Evolutionary conservation across 2,888 invertebrate species (phyloP).

Genomic region (Lydus trimaculatus): DNA sequence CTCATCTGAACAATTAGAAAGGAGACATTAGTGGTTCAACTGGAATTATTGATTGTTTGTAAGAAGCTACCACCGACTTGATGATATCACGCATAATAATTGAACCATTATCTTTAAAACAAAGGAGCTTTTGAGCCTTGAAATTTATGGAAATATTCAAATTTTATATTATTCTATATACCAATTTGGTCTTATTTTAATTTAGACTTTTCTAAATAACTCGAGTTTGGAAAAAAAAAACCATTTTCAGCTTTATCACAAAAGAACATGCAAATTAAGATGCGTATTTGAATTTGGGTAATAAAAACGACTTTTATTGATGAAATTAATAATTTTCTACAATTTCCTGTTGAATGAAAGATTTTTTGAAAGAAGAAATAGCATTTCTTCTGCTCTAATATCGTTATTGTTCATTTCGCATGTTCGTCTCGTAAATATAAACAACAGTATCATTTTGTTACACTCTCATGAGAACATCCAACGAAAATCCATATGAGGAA

Average conservation of each 20-base stretch:
- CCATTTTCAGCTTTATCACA: no score
- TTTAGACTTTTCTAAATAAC: no score
- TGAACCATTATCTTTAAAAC: not conserved
- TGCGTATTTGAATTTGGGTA: no score
- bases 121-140: not conserved
- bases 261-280: no score
- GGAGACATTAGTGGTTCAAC: not conserved
- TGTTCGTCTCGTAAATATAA: not conserved
- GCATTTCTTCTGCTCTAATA: no score
- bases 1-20: no score
- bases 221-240: no score
- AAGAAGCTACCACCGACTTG: not conserved
- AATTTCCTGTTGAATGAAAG: no score
- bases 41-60: not conserved
- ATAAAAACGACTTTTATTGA: no score
- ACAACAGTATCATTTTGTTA: not conserved
- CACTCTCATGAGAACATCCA: not conserved
- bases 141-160: not conserved
- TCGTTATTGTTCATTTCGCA: not conserved
- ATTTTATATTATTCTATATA: not conserved
- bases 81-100: constrained; percentile 2
- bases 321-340: no score
- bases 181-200: not conserved
- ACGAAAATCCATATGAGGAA: not conserved
- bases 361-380: no score